These are phyloP conservation scores for Polylopha cassiicola DNA, from an alignment of 2,888 invertebrate genomes.

Conservation along the genomic window DNA sequence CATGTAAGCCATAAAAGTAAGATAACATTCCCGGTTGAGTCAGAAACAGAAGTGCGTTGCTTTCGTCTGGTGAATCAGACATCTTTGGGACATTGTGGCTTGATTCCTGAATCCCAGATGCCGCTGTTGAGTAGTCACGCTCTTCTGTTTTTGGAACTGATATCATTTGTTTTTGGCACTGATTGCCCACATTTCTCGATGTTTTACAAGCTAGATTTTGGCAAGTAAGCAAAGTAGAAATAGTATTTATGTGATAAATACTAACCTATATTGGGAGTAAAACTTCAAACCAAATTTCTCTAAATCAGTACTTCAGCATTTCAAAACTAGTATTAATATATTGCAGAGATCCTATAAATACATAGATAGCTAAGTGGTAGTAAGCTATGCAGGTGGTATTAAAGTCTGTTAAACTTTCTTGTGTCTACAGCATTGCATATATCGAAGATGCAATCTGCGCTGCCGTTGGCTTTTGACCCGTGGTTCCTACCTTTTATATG, in stretches of 20 bases:
- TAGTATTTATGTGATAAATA: no score
- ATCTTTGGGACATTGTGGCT: constrained; percentile 47
- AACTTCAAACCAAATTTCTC: no score
- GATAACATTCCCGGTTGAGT: constrained; percentile 55
- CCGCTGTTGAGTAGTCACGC: constrained; percentile 45
- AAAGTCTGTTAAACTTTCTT: constrained; percentile 38
- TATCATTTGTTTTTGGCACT: constrained; percentile 60
- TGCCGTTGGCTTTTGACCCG: constrained; percentile 54
- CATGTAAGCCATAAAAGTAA: constrained; percentile 52
- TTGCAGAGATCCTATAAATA: no score
- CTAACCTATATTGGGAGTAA: no score
- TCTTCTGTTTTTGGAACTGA: constrained; percentile 51
- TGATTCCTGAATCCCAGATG: constrained; percentile 53
- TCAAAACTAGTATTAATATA: no score
- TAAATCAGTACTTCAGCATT: no score
- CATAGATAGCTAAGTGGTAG: neutral
- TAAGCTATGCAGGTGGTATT: constrained; percentile 48
- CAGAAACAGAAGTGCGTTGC: constrained; percentile 39
- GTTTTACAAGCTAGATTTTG: no score
- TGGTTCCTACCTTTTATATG: constrained; percentile 37
- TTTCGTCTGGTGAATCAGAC: constrained; percentile 59
- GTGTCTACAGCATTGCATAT: constrained; percentile 37
- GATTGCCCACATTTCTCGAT: constrained; percentile 59
- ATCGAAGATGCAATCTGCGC: constrained; percentile 50
- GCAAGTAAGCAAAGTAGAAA: no score